phyloP scores from a whole-genome alignment of 2,113 vertebrate species.

The Megalops atlanticus region DNA sequence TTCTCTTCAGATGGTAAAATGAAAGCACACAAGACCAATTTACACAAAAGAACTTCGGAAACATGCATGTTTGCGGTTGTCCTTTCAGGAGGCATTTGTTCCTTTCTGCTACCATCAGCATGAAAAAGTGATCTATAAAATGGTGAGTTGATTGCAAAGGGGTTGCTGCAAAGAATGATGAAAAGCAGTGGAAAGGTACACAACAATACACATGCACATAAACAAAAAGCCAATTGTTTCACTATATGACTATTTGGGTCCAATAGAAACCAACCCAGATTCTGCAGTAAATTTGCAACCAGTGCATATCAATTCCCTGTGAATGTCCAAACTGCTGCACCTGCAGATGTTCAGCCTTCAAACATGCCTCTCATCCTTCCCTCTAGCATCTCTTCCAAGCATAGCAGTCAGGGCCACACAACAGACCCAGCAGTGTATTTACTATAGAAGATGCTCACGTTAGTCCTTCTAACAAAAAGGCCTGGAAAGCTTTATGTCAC shows the following conservation, averaged over 20 bases:
- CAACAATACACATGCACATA: constrained; percentile 36
- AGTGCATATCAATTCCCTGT: constrained; percentile 27
- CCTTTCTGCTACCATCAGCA: constrained; percentile 56
- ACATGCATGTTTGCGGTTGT: constrained; percentile 46
- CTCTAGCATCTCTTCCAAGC: constrained; percentile 35
- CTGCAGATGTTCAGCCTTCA: constrained; percentile 53
- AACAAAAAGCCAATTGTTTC: constrained; percentile 38
- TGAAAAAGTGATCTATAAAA: constrained; percentile 47
- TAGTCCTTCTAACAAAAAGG: constrained; percentile 67
- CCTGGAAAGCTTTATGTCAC: constrained; percentile 59
- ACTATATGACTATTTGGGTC: constrained; percentile 42
- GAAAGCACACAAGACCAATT: too few species aligned
- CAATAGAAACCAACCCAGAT: constrained; percentile 39
- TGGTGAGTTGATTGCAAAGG: constrained; percentile 57
- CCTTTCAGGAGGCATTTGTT: constrained; percentile 57
- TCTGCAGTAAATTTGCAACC: constrained; percentile 41
- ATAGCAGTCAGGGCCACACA: constrained; percentile 59
- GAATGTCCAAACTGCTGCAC: constrained; percentile 38
- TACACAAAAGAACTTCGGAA: too few species aligned
- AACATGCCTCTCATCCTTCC: constrained; percentile 33
- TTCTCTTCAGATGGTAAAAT: too few species aligned
- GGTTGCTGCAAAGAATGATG: constrained; percentile 48
- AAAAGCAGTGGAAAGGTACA: constrained; percentile 57
- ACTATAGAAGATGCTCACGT: constrained; percentile 63
- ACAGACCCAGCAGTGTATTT: constrained; percentile 62